Base-by-base conservation (phyloP, 2,797 vertebrate species). In the Chlorospingus flavigularis region DNA sequence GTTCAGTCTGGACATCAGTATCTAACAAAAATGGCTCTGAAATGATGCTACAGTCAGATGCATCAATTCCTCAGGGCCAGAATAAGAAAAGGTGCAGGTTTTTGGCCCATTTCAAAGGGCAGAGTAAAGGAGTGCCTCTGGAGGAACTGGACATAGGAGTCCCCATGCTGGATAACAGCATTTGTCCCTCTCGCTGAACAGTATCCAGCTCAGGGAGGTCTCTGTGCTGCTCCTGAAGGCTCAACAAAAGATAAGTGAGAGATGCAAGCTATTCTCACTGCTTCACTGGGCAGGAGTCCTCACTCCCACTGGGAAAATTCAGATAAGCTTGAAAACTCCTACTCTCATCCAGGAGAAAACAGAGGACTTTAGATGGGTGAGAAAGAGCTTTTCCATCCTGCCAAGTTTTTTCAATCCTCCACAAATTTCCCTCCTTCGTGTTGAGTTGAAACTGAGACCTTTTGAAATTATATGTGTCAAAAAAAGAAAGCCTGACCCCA, bases 261-360 rank as follows among this genome's bases (percentile, higher is more conserved):
- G 77, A 88, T 74, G 30, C 53, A 86, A 94, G 35, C 35, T 95
- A 80, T 82, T 87, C 81, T 95, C 35, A 85, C 77, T 30, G 35
- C 48, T 91, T 86, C 75, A 67, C 45, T 85, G 20, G 57, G 53
- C 78, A 80, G 89, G 61, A 96, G 81, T 35, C 68, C 90, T 88
- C 84, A 74, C 15, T 87, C 91, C 78, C 57, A 86, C 85, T 88
- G 75, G 54, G 78, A 92, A 94, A 79, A 88, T 66, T 85, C 54
- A 94, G 96, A 91, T 96, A 94, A 86, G 82, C 81, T 79, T 61
- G 26, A 80, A 91, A 92, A 88, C 53, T 50, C 81, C 68, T 77
- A 13, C 31, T 80, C 21, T 90, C 57, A 89, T 63, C 68, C 89
- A 88, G 81, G 50, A 88, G 75, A 88, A 92, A 92, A 86, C 48